Evolutionary conservation across 2,113 vertebrate species (phyloP).

Genomic region (Corythoichthys haematopterus): DNA sequence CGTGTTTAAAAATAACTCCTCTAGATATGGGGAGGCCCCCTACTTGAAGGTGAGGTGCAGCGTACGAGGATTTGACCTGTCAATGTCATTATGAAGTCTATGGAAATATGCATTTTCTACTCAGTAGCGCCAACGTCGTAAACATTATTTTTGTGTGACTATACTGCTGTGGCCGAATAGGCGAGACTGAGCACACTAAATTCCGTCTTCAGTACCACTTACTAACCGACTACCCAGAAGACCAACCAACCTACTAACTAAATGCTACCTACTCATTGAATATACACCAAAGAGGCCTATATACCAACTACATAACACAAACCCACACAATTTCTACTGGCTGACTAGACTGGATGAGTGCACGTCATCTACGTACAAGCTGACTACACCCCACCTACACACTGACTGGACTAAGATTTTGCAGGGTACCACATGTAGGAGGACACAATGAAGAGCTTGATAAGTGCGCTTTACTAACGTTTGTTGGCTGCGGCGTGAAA

Average conservation of each 20-base stretch:
- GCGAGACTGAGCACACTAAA: no score
- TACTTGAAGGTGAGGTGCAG: no score
- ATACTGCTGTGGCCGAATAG: no score
- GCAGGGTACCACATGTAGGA: neutral
- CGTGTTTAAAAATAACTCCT: no score
- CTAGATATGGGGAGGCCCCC: no score
- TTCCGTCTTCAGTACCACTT: no score
- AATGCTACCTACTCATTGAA: neutral
- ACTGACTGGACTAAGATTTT: neutral
- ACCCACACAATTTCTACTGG: neutral
- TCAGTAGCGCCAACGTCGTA: no score
- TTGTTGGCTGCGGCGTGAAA: conserved; percentile 15
- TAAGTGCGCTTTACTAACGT: neutral
- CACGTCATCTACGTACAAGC: neutral
- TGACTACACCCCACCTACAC: neutral
- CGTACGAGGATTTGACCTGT: no score
- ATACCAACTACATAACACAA: no score
- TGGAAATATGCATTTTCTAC: no score
- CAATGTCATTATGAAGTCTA: no score
- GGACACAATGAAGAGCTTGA: neutral
- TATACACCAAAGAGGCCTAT: neutral
- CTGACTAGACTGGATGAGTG: neutral
- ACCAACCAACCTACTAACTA: neutral
- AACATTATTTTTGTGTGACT: no score
- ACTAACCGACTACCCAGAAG: neutral